A percentile compares a stretch with the other conserved stretches of the same genome.
Evolutionary conservation across 2,113 vertebrate genomes (phyloP).

Genomic region (Hemibagrus wyckioides): DNA sequence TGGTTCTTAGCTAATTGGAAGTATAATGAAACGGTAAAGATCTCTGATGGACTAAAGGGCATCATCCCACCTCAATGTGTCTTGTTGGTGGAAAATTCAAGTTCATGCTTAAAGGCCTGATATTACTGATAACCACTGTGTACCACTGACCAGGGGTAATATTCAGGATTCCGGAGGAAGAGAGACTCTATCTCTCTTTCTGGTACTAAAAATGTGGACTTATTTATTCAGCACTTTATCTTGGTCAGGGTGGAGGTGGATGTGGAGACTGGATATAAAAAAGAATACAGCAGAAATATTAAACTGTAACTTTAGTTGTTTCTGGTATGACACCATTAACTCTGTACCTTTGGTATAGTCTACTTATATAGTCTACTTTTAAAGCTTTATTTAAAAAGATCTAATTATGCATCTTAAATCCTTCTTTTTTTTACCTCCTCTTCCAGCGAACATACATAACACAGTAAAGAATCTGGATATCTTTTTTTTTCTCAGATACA

Average conservation of each 20-base stretch:
- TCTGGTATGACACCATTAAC: background rate
- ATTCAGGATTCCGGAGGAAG: background rate
- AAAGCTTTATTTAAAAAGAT: background rate
- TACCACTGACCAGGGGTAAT: background rate
- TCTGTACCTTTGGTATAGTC: background rate
- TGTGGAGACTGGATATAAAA: background rate
- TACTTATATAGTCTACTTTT: background rate
- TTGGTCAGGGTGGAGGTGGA: background rate
- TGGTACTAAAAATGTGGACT: background rate
- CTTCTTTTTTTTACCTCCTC: background rate
- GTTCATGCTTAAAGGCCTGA: background rate
- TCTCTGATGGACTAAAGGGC: conserved; percentile 10
- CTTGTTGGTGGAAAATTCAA: background rate
- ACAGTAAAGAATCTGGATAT: background rate
- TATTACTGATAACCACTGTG: background rate
- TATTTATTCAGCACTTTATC: background rate
- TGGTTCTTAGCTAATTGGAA: conserved; percentile 40
- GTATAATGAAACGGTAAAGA: conserved; percentile 40
- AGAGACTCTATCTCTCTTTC: background rate
- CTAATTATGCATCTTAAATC: background rate
- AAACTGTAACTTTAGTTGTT: background rate
- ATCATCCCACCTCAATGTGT: background rate
- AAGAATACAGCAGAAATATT: background rate
- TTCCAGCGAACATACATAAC: background rate
- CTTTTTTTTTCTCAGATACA: background rate